Evolutionary conservation across 2,113 vertebrate genomes (phyloP).

Genomic region (Gorsachius goisagi): DNA sequence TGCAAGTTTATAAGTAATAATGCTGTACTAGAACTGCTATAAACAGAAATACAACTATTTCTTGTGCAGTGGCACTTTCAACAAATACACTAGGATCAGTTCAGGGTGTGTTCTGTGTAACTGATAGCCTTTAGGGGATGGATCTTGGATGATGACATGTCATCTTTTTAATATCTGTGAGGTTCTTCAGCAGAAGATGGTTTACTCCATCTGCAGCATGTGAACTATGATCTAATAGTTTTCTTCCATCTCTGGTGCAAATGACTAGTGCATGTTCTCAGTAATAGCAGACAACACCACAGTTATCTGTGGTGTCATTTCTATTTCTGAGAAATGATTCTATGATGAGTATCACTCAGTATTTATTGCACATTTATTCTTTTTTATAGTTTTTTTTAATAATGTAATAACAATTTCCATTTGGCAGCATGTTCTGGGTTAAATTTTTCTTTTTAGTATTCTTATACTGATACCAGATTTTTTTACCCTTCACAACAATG

Average conservation of each 20-base stretch:
- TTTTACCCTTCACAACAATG: background rate
- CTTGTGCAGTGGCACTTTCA: background rate
- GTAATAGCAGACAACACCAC: background rate
- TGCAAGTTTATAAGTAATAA: background rate
- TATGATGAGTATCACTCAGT: background rate
- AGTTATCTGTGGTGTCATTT: background rate
- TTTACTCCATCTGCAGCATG: conserved; percentile 7
- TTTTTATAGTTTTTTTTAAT: background rate
- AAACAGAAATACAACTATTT: background rate
- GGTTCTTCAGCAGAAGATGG: background rate
- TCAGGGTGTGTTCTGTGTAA: background rate
- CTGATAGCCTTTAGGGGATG: background rate
- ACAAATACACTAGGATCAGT: background rate
- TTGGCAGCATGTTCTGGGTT: background rate
- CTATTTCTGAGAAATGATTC: background rate
- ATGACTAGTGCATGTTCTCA: background rate
- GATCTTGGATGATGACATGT: background rate
- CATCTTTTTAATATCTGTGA: background rate
- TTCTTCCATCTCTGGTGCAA: background rate
- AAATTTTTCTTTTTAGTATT: background rate
- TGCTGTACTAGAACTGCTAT: background rate
- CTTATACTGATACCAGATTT: background rate
- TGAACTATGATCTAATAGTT: conserved; percentile 19
- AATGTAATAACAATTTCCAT: background rate
- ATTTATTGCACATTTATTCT: background rate